Conservation (phyloP, 2,113 vertebrate genomes). For the Cinclus mexicanus region DNA sequence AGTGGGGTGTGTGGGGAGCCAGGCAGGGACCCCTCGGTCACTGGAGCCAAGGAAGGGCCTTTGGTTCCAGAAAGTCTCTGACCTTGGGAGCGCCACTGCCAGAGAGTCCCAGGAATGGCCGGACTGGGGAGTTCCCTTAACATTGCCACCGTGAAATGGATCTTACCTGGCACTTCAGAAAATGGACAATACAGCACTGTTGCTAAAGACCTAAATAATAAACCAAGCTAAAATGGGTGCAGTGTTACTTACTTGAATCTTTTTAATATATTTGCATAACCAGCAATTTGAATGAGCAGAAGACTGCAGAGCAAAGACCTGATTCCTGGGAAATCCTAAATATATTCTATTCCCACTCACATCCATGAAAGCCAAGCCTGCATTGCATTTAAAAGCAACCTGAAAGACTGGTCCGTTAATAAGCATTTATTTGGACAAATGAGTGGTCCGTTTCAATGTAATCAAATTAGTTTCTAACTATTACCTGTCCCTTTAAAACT, state of each 20-base stretch:
- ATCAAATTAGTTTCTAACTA: conserved; percentile 53
- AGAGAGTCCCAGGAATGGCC: not conserved
- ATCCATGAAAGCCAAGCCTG: conserved; percentile 16
- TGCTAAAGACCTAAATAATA: conserved; percentile 46
- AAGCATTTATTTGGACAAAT: conserved; percentile 50
- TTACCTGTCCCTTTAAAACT: conserved; percentile 65
- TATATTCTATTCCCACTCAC: conserved; percentile 49
- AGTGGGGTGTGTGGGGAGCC: not conserved
- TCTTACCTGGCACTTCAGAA: not conserved
- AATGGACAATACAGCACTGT: not conserved
- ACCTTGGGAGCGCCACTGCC: not conserved
- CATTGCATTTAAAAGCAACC: conserved; percentile 30
- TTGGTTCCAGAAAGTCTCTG: not conserved
- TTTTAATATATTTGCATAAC: conserved; percentile 53
- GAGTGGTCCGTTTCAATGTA: conserved; percentile 48
- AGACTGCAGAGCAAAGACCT: conserved; percentile 23
- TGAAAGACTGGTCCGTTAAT: conserved; percentile 57
- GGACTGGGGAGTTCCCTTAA: not conserved
- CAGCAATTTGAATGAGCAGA: conserved; percentile 35
- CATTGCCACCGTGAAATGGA: not conserved
- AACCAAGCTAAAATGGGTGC: conserved; percentile 5
- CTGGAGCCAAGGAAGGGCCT: not conserved
- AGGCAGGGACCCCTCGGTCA: not conserved
- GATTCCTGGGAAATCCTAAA: conserved; percentile 58
- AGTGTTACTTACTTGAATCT: conserved; percentile 15